Evolutionary conservation across 1,140 invertebrate genomes (phyloP), one percentile per base, ranked within the genome.

Genomic region (Magallana angulata): DNA sequence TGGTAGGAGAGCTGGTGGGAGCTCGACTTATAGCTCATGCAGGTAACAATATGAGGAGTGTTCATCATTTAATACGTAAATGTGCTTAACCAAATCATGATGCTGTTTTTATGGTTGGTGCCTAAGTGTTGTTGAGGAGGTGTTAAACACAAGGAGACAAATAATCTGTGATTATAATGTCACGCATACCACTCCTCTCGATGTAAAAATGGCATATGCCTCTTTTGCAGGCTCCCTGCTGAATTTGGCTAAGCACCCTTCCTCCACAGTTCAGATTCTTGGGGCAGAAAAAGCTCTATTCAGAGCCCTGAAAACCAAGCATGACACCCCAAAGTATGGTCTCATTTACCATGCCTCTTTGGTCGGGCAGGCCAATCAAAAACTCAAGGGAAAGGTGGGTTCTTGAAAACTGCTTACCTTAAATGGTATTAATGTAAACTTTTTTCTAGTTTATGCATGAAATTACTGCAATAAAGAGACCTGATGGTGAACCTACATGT

Each of bases 321-420:
- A 98, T 92, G 98, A 99, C 92, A 99, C 99, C 0, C 99, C 99
- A 0, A 99, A 99, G 94, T 99, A 99, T 95, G 99, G 99, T 96
- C 95, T 99, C 4, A 99, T 99, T 89, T 99, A 99, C 94, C 99
- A 99, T 94, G 97, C 99, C 0, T 97, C 98, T 90, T 94, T 99
- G 8, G 97, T 99, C 57, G 98, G 98, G 4, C 97, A 98, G 93
- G 96, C 97, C 4, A 97, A 96, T 90, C 96, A 96, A 0, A 98
- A 98, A 94, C 97, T 98, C 88, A 99, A 99, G 94, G 99, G 97
- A 91, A 97, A 98, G 96, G 96, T 96, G 93, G 87, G 80, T 82
- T 58, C 57, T 80, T 48, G 57, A 57, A n/a, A 8, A 6, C 30
- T 9, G 11, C 48, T 48, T 48, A 48, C 36, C 0, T 48, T 48